Base-by-base conservation (phyloP, 2,888 invertebrate genomes). In the Tineola bisselliella region DNA sequence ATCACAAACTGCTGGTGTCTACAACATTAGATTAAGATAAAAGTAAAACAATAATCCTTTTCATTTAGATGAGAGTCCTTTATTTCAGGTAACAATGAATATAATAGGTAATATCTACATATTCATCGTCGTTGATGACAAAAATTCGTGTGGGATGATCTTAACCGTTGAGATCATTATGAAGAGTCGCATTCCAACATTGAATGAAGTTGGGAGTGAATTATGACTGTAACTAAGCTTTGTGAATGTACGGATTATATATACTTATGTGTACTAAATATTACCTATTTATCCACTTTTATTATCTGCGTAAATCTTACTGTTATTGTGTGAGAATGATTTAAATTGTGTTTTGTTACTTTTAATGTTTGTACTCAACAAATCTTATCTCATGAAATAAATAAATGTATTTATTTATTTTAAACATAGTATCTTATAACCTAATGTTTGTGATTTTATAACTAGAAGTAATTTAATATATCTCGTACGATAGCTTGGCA, bases 31-130 rank as follows among this genome's bases (percentile, higher is more conserved):
- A 84, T 84, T 82, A 75, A 83, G 83, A 84, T 84, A 83, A 82
- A 84, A 84, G 78, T 83, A 82, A 84, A 86, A 87, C 87, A 87
- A 86, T 87, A 82, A 84, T 84, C 84, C 81, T 84, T 84, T 84
- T 82, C 79, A 81, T 82, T 81, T 76, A 70, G 69, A 71, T 69
- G 70, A 67, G 70, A 73, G 71, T 75, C 77, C 73, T 83, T 84
- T 84, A 82, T 82, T 84, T 81, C 74, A 76, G 75, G 72, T 65
- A 69, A 68, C 69, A 73, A 71, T 79, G 79, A 78, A 79, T 75
- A 66, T 73, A 67, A 72, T 72, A 74, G 73, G 64, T 72, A 69
- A 77, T 73, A 74, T 76, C 79, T 78, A 77, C 73, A 77, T 81
- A 78, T 74, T 72, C 44, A 44, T 25, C 43, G 38, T 25, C 43